Base-by-base conservation (phyloP, 2,888 invertebrate species). In the Epiperipatus broadwayi region DNA sequence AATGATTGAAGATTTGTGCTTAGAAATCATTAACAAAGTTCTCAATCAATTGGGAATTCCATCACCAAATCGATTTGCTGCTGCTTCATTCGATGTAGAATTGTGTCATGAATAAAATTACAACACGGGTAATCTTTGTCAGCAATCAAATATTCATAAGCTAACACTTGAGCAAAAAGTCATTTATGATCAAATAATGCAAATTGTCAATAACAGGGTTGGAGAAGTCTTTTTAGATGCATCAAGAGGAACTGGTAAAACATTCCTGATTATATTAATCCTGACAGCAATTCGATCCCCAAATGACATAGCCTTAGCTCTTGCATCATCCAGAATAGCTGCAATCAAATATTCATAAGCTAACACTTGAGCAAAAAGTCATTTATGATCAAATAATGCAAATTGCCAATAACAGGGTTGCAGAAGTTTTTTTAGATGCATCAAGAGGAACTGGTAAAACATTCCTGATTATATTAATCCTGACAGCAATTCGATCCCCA, bases 401-500 rank as follows among this genome's bases (percentile, higher is more conserved):
- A 5, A 42, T 32, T 15, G 21, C 15, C 30, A 35, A 15, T 16
- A 21, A 29, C 12, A 39, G 47, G 47, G 19, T 34, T 41, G 35
- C 8, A 48, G 5, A 46, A n/a, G n/a, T n/a, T n/a, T n/a, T 56
- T 43, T 32, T 59, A 10, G 57, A 58, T 50, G 56, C 52, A 29
- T 52, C 58, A 19, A 56, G 55, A 12, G 55, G 58, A n/a, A 58
- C 56, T 29, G 60, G 59, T 5, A 60, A 60, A 52, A 58, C 55
- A 14, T 62, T 53, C 43, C 40, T 61, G 2, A 54, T 61, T 31
- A 51, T 49, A 21, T 41, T 58, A 21, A 39, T 62, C 21, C 43
- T 59, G 7, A 55, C 55, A n/a, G 41, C 47, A 36, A 49, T 60
- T 39, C 48, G 56, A 40, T 47, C 47, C 29, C 36, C 51, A 42